Conservation (phyloP, 2,797 vertebrate genomes). For the Hemitrygon akajei region DNA sequence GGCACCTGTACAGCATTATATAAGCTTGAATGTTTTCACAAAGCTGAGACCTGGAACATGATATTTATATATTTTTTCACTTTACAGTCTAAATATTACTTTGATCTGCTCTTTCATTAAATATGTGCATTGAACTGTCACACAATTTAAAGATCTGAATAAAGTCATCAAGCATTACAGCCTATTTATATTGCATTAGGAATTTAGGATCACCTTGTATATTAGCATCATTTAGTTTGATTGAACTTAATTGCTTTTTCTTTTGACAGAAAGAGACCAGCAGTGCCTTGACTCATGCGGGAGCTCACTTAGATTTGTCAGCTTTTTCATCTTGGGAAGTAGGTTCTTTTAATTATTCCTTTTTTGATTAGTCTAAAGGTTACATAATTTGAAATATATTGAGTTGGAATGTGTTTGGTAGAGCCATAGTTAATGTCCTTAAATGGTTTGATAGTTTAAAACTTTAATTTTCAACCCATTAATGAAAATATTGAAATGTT, state of each 20-base stretch:
- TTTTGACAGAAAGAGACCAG: conserved; percentile 87
- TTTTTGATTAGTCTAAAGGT: not conserved
- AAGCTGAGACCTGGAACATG: not conserved
- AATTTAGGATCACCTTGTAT: not conserved
- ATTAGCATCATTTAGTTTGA: not conserved
- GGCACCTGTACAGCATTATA: not conserved
- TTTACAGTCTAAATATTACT: not conserved
- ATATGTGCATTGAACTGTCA: not conserved
- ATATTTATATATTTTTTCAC: not conserved
- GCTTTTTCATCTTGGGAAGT: conserved; percentile 99
- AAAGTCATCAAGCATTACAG: not conserved
- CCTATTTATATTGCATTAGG: not conserved
- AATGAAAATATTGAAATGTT: too few relatives aligned
- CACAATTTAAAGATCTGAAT: not conserved
- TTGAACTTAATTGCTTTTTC: conserved; percentile 21
- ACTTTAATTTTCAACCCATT: not conserved
- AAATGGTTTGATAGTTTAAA: not conserved
- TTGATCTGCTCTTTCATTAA: not conserved
- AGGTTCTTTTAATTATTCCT: conserved; percentile 39
- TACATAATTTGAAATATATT: not conserved
- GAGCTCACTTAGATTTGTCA: conserved; percentile 92
- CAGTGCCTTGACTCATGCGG: conserved; percentile 88
- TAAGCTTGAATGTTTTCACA: not conserved
- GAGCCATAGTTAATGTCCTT: not conserved
- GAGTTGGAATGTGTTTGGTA: not conserved